A percentile compares a stretch with the other conserved stretches of the same genome.
These are phyloP conservation scores for Darevskia nairensis DNA, from an alignment of 2,797 vertebrate genomes.

Conservation along the genomic window DNA sequence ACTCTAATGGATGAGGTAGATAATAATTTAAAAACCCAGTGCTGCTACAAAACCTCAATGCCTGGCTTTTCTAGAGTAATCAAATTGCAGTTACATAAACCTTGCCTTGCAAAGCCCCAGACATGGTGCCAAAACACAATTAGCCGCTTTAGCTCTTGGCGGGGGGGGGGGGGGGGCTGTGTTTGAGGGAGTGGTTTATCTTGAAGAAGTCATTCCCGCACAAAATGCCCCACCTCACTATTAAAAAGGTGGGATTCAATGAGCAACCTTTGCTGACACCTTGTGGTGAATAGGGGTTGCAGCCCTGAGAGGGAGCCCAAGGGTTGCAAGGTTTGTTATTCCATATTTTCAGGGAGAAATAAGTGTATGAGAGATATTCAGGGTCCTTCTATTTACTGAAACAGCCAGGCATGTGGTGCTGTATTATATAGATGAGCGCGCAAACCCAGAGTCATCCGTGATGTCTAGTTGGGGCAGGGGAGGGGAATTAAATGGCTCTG, in stretches of 20 bases:
- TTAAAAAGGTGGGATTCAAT: background rate
- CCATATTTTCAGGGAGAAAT: background rate
- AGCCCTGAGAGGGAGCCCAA: background rate
- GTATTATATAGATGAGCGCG: too few species aligned
- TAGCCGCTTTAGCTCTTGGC: too few species aligned
- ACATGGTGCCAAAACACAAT: background rate
- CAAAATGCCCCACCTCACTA: background rate
- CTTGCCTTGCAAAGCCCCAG: background rate
- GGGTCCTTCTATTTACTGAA: background rate
- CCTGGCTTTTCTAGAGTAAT: background rate
- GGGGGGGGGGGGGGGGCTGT: too few species aligned
- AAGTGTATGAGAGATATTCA: background rate
- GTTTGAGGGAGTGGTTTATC: background rate
- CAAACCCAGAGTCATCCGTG: too few species aligned
- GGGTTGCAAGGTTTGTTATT: background rate
- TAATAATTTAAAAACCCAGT: background rate
- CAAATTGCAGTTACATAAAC: background rate
- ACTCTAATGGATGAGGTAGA: background rate
- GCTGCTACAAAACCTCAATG: background rate
- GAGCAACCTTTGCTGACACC: background rate
- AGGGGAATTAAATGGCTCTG: background rate
- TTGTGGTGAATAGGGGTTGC: slow-evolving; percentile 1
- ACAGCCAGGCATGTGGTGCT: background rate
- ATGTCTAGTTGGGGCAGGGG: too few species aligned
- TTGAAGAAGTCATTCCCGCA: background rate